phyloP scores from a whole-genome alignment of 2,888 invertebrate genomes.

The Bedellia somnulentella region DNA sequence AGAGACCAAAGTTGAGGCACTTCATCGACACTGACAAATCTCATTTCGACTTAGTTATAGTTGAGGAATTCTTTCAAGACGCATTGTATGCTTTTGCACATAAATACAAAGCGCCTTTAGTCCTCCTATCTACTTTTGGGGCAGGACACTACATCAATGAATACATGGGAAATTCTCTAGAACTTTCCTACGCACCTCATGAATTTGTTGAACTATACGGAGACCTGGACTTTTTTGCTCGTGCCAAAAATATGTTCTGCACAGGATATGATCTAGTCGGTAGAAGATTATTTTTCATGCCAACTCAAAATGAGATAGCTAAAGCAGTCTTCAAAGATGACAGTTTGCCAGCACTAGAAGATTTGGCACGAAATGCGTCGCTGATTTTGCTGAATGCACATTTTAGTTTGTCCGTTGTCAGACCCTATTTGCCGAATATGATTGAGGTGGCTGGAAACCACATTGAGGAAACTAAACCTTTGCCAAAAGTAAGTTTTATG shows the following conservation, averaged over 20 bases:
- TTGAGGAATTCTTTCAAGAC: constrained; percentile 18
- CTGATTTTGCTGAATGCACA: constrained; percentile 49
- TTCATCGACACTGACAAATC: constrained; percentile 13
- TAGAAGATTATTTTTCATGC: constrained; percentile 3
- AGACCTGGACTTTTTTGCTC: constrained; percentile 33
- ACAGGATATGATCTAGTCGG: constrained; percentile 6
- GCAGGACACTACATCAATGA: constrained; percentile 12
- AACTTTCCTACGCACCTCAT: constrained; percentile 42
- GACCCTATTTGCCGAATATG: constrained; percentile 37
- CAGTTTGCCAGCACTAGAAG: constrained; percentile 27
- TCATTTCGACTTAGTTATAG: constrained; percentile 17
- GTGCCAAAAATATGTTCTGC: constrained; percentile 3
- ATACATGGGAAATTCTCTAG: constrained; percentile 12
- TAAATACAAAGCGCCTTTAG: constrained; percentile 15
- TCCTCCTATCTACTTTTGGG: constrained; percentile 12
- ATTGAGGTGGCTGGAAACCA: constrained; percentile 60
- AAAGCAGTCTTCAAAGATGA: constrained; percentile 15
- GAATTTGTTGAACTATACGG: constrained; percentile 26
- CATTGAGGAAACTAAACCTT: constrained; percentile 28
- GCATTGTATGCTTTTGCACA: constrained; percentile 18
- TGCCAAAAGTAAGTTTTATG: constrained; percentile 14
- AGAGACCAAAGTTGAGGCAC: constrained; percentile 9
- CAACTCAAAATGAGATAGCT: constrained; percentile 30
- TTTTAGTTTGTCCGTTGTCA: constrained; percentile 33
- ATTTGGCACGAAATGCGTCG: constrained; percentile 40